Conservation (phyloP, 2,797 vertebrate species). For the Xiphorhynchus erythropygius region DNA sequence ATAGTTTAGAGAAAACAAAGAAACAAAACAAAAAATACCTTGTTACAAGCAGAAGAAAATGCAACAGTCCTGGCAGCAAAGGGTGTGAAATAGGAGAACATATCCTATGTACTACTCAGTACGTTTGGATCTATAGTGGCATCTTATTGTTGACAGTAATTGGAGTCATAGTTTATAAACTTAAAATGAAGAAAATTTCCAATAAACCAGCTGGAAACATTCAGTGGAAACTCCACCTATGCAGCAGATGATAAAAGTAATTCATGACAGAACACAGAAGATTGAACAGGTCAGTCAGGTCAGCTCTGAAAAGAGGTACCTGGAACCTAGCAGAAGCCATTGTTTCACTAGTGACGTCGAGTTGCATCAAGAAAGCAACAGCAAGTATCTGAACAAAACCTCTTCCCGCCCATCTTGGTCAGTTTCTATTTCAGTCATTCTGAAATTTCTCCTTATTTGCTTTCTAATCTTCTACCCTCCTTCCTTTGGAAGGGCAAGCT, state of each 20-base stretch:
- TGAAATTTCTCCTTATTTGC: not conserved
- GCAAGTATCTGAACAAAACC: not conserved
- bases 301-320: not conserved
- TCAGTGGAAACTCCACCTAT: not conserved
- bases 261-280: not conserved
- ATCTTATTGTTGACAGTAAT: not conserved
- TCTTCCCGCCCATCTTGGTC: not conserved
- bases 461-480: not conserved
- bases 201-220: not conserved
- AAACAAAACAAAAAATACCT: not conserved
- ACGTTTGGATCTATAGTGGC: not conserved
- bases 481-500: not conserved
- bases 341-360: not conserved
- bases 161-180: not conserved
- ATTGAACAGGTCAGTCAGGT: not conserved
- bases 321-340: not conserved
- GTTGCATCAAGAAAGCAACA: not conserved
- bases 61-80: not conserved
- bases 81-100: not conserved
- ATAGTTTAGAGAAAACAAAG: constrained; percentile 1
- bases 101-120: not conserved
- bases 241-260: not conserved
- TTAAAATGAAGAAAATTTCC: not conserved
- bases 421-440: not conserved
- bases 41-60: not conserved